These are phyloP conservation scores for Onychostruthus taczanowskii DNA, from an alignment of 2,113 vertebrate genomes.

Conservation along the genomic window DNA sequence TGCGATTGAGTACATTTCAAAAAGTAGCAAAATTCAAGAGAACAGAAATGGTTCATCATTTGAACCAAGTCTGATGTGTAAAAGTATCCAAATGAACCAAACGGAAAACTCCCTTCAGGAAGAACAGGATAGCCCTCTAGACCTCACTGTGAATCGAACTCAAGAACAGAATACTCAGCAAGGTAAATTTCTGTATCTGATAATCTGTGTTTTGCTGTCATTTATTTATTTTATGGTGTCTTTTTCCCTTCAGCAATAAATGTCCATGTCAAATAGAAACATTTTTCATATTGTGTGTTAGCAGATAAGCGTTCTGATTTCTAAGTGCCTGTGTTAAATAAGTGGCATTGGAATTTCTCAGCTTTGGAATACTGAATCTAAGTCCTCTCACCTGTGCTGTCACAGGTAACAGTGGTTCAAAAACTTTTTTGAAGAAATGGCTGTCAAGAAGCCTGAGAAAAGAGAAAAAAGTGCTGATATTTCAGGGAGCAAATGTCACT, in stretches of 20 bases:
- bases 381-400: background rate
- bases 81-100: conserved; percentile 80
- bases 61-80: conserved; percentile 80
- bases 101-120: conserved; percentile 80
- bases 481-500: background rate
- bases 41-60: conserved; percentile 82
- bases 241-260: background rate
- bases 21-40: conserved; percentile 90
- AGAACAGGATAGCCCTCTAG: conserved; percentile 90
- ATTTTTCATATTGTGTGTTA: background rate
- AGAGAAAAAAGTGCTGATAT: background rate
- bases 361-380: background rate
- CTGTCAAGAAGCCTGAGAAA: background rate
- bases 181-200: conserved; percentile 74
- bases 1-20: conserved; percentile 96
- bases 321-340: background rate
- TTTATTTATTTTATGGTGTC: background rate
- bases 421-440: background rate
- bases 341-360: background rate
- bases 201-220: background rate
- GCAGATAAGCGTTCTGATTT: background rate
- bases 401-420: background rate
- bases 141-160: conserved; percentile 93
- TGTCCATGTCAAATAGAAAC: background rate
- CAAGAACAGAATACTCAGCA: conserved; percentile 82